phyloP scores from a whole-genome alignment of 2,113 vertebrate genomes.

The Muscicapa adusta region DNA sequence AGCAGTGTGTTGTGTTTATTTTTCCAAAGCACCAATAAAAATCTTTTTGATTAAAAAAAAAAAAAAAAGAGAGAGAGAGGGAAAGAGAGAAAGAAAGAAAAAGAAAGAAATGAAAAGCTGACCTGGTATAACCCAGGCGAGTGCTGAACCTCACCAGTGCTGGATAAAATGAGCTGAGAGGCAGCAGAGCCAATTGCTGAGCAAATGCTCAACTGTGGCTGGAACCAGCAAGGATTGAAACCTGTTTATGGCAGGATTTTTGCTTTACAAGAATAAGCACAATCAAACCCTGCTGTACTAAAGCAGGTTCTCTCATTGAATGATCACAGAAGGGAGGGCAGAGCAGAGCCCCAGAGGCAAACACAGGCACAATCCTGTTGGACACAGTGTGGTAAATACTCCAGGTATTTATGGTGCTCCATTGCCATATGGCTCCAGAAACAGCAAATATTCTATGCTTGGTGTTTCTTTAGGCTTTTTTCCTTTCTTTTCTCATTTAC shows the following conservation, averaged over 20 bases:
- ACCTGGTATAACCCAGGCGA: conserved; percentile 14
- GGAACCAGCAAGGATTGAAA: not conserved
- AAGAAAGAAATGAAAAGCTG: conserved; percentile 14
- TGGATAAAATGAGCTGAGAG: not conserved
- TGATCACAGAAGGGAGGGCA: not conserved
- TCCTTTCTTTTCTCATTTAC: not conserved
- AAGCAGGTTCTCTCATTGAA: not conserved
- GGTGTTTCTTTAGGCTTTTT: not conserved
- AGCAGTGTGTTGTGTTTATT: not conserved
- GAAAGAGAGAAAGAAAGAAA: not conserved
- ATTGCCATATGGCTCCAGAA: not conserved
- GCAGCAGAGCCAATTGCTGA: conserved; percentile 7
- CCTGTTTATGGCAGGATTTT: not conserved
- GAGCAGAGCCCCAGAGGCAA: not conserved
- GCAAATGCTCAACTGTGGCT: not conserved
- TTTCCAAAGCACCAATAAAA: conserved; percentile 51
- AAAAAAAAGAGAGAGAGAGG: not conserved
- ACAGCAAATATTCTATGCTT: not conserved
- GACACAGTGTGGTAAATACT: fast-evolving
- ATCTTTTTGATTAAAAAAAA: conserved; percentile 26
- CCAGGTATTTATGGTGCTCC: not conserved
- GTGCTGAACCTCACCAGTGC: not conserved
- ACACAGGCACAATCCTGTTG: fast-evolving
- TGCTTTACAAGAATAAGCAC: not conserved
- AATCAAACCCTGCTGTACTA: not conserved